A percentile compares a stretch with the other conserved stretches of the same genome.
Conservation (phyloP, 2,888 invertebrate species). For the Dione juno region DNA sequence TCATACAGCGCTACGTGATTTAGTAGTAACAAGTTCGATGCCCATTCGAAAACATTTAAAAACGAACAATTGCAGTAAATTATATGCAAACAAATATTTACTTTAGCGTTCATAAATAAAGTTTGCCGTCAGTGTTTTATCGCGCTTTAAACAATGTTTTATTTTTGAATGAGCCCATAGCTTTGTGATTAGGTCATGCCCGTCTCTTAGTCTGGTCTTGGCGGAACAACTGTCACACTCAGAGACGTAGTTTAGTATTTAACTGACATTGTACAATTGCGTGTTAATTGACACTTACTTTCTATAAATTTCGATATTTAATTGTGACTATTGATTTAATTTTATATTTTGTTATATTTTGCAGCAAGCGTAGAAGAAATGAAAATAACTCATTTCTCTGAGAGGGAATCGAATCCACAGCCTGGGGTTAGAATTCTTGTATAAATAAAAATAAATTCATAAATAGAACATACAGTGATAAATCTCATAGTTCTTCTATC, state of each 20-base stretch:
- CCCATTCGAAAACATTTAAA: constrained; percentile 26
- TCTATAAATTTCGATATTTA: too few relatives aligned
- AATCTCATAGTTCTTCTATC: not conserved
- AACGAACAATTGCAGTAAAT: constrained; percentile 27
- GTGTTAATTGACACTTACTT: not conserved
- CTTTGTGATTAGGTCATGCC: constrained; percentile 17
- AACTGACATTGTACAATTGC: too few relatives aligned
- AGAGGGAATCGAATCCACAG: too few relatives aligned
- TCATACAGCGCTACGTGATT: not conserved
- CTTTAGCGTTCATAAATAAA: constrained; percentile 28
- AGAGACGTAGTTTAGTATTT: not conserved
- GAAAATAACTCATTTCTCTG: too few relatives aligned
- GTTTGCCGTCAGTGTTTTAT: constrained; percentile 33
- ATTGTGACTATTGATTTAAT: too few relatives aligned
- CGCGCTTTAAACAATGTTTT: constrained; percentile 28
- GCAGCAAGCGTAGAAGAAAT: too few relatives aligned
- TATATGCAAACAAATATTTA: constrained; percentile 36
- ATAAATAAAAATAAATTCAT: too few relatives aligned
- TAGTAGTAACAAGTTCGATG: constrained; percentile 16
- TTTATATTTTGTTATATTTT: too few relatives aligned
- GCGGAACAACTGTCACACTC: not conserved
- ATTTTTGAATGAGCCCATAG: constrained; percentile 24
- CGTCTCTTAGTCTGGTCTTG: not conserved
- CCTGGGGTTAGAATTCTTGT: too few relatives aligned
- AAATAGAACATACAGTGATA: too few relatives aligned